Conservation (phyloP, 1,140 invertebrate genomes). For the Oncopodura yosiiana region DNA sequence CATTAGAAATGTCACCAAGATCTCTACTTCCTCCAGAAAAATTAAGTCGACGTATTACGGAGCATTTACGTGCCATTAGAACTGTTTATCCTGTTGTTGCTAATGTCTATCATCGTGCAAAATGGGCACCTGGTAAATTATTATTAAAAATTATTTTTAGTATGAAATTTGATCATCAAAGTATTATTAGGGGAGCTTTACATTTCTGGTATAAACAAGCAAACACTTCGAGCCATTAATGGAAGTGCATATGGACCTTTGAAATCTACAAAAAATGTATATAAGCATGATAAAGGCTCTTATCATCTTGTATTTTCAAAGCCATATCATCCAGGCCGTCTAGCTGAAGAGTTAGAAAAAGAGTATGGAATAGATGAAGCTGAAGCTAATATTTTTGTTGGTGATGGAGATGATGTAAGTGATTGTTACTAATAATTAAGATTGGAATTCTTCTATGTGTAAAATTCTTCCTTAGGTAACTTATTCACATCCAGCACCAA, state of each 20-base stretch:
- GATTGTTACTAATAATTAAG: too few relatives aligned
- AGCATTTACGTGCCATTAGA: conserved; percentile 14
- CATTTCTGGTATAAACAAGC: conserved; percentile 3
- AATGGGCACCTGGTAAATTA: conserved; percentile 23
- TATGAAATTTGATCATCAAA: too few relatives aligned
- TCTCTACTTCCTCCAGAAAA: conserved; percentile 12
- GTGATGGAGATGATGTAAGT: conserved; percentile 21
- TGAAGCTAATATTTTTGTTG: conserved; percentile 16
- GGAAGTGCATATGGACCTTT: conserved; percentile 17
- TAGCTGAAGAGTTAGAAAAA: conserved; percentile 11
- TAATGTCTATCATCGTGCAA: conserved; percentile 14
- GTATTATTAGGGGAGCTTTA: too few relatives aligned
- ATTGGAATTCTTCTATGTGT: too few relatives aligned
- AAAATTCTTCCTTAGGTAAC: too few relatives aligned
- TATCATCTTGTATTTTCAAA: conserved; percentile 5
- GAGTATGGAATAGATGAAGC: conserved; percentile 7
- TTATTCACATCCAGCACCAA: conserved; percentile 5
- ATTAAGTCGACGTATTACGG: conserved; percentile 5
- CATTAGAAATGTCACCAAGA: conserved; percentile 5
- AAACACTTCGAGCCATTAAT: conserved; percentile 12
- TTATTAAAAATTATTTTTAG: too few relatives aligned
- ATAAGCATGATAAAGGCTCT: not conserved
- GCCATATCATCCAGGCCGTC: conserved; percentile 18
- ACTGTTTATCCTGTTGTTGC: conserved; percentile 10
- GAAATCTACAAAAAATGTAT: not conserved